Conservation (phyloP, 2,113 vertebrate genomes). For the Sceloporus undulatus region DNA sequence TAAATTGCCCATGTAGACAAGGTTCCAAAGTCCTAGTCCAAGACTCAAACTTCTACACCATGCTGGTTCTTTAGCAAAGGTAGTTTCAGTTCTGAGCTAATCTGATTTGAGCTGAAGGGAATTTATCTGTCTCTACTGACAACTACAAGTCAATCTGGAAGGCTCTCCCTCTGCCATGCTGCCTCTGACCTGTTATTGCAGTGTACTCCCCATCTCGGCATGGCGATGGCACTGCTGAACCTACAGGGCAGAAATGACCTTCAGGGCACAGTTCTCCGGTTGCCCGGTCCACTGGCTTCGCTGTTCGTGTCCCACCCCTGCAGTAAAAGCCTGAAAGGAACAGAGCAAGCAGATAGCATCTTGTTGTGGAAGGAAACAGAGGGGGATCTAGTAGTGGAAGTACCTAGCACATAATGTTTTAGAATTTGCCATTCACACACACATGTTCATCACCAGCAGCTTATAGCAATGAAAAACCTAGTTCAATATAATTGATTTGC, state of each 20-base stretch:
- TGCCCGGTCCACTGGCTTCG: conserved; percentile 77
- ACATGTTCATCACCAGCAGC: too few relatives aligned
- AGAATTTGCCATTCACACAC: background rate
- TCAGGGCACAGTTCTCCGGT: conserved; percentile 81
- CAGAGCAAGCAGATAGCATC: fast-evolving
- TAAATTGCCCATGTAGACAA: too few relatives aligned
- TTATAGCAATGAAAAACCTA: background rate
- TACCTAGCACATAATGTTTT: background rate
- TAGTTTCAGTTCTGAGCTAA: background rate
- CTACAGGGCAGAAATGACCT: conserved; percentile 83
- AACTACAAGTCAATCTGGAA: fast-evolving
- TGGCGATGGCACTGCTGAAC: conserved; percentile 77
- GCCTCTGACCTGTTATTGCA: conserved; percentile 80
- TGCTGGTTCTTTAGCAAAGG: background rate
- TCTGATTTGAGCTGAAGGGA: background rate
- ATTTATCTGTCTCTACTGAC: background rate
- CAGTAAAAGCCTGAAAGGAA: conserved; percentile 87
- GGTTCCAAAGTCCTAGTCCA: too few relatives aligned
- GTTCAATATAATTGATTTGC: background rate
- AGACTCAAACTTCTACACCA: background rate
- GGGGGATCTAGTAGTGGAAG: background rate
- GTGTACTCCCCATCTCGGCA: conserved; percentile 81
- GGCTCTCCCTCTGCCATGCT: background rate
- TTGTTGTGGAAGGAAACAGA: background rate
- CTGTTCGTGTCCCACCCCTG: conserved; percentile 73